Evolutionary conservation across 2,888 invertebrate species (phyloP).

Genomic region (Phengaris alcon): DNA sequence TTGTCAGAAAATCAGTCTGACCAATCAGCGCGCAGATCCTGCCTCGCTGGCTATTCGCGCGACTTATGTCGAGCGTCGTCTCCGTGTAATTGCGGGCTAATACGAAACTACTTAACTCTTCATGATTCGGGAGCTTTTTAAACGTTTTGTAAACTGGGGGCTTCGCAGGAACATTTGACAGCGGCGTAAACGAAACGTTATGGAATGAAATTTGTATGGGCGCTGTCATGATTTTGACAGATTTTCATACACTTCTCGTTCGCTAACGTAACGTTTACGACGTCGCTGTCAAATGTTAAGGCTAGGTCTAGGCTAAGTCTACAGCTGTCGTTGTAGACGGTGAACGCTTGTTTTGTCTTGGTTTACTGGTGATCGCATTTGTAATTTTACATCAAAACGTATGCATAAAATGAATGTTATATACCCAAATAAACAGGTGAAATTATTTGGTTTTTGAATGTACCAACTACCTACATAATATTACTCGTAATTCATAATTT

Average conservation of each 20-base stretch:
- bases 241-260: too few relatives aligned
- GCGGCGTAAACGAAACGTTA: too few relatives aligned
- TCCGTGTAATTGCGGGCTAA: not conserved
- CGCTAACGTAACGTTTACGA: too few relatives aligned
- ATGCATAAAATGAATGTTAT: conserved; percentile 55
- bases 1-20: too few relatives aligned
- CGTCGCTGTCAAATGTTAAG: too few relatives aligned
- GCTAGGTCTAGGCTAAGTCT: too few relatives aligned
- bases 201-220: too few relatives aligned
- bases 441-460: conserved; percentile 41
- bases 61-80: not conserved
- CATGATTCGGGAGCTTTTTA: not conserved
- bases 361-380: conserved; percentile 41
- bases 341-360: conserved; percentile 5
- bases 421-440: conserved; percentile 62
- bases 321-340: conserved; percentile 9
- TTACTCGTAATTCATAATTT: too few relatives aligned
- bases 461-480: not conserved
- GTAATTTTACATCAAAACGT: conserved; percentile 62
- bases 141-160: not conserved
- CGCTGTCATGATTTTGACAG: too few relatives aligned
- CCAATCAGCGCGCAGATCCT: too few relatives aligned
- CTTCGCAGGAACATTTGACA: too few relatives aligned
- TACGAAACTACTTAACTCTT: not conserved
- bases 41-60: too few relatives aligned